Evolutionary conservation across 2,888 invertebrate genomes (phyloP).

Genomic region (Conops quadrifasciatus): DNA sequence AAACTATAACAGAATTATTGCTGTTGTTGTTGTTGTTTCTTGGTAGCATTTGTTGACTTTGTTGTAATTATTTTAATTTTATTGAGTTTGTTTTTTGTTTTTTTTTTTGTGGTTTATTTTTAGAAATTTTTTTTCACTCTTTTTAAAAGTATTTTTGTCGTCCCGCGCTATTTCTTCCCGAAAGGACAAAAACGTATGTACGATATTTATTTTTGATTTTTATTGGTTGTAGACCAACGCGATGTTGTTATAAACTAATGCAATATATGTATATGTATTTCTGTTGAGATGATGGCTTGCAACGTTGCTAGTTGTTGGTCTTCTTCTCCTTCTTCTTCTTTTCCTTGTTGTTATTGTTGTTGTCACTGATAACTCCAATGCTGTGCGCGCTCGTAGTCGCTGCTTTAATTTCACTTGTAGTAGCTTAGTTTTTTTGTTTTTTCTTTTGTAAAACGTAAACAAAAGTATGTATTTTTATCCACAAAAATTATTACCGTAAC

Average conservation of each 20-base stretch:
- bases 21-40: constrained; percentile 41
- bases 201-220: constrained; percentile 43
- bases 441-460: constrained; percentile 1
- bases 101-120: constrained; percentile 23
- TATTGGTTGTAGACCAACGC: constrained; percentile 51
- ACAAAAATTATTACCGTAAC: constrained; percentile 21
- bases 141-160: neutral
- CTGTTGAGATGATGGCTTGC: constrained; percentile 43
- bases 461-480: constrained; percentile 35
- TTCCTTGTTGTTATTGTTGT: constrained; percentile 36
- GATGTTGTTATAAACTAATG: constrained; percentile 35
- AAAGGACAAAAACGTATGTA: too few species aligned
- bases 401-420: constrained; percentile 31
- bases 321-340: neutral
- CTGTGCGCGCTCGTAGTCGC: neutral
- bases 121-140: neutral
- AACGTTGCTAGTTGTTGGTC: constrained; percentile 37
- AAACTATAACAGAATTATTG: constrained; percentile 33
- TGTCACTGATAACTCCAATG: too few species aligned
- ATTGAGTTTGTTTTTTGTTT: constrained; percentile 9
- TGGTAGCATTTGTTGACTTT: constrained; percentile 10
- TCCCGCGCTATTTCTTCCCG: constrained; percentile 34
- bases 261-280: too few species aligned
- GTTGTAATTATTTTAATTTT: constrained; percentile 17
- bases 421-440: neutral